Base-by-base conservation (phyloP, 2,113 vertebrate genomes). In the Ptychochromis oligacanthus region DNA sequence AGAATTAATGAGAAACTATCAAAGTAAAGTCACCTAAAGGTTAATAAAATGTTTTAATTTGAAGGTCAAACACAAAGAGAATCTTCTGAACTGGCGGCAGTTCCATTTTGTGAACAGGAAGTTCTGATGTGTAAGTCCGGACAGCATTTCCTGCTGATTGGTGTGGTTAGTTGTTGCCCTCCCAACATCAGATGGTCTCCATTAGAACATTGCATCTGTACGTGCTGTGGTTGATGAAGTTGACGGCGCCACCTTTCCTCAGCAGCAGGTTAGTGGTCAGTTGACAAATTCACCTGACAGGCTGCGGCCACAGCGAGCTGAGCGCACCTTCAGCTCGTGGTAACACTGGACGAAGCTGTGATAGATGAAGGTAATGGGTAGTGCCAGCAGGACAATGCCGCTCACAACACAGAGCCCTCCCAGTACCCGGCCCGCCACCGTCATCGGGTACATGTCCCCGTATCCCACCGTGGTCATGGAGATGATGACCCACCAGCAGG, bases 401-500 rank as follows among this genome's bases (percentile, higher is more conserved):
- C 98, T 99, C 84, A 99, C 97, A 89, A 99, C 98, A 59, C 98
- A 99, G 76, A 99, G 91, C 46, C 97, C 98, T 77, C 98, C 98
- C 75, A 99, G 96, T 89, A 99, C 96, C 46, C 98, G 96, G 87
- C 98, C 98, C 2, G 97, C 97, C 89, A 98, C 94, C 6, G 97
- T 98, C 94, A 99, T 96, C 54, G 98, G 98, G 89, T 97, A 99
- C 96, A 99, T 98, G 95, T 99, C 98, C 79, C 98, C 98, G 31
- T 99, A 99, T 79, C 98, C 98, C 93, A 99, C 98, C 0, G 98
- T 99, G 54, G 98, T 99, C 98, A 99, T 99, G 43, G 98, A 99
- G 96, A 99, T 99, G 92, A 99, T 98, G 93, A 99, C 98, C 98
- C 98, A 99, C 98, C 98, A 99, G 94, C 97, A 98, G 93, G 98